Evolutionary conservation across 2,888 invertebrate species (phyloP).

Genomic region (Ornithoptera alexandrae): DNA sequence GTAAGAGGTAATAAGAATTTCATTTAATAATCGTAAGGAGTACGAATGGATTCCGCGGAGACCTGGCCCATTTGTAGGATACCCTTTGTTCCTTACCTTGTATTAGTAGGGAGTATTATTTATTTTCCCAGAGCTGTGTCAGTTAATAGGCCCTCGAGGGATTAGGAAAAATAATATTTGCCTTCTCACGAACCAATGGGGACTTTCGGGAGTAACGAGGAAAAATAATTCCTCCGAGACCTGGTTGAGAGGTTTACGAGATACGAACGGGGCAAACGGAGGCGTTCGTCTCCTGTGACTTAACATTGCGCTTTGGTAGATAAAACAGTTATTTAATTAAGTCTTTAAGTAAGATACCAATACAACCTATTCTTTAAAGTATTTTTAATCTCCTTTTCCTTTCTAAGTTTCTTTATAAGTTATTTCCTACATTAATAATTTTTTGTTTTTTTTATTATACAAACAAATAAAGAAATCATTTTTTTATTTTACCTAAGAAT

Average conservation of each 20-base stretch:
- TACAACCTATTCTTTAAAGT: too few relatives aligned
- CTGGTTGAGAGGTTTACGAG: conserved; percentile 28
- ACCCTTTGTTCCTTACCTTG: conserved; percentile 13
- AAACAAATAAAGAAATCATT: too few relatives aligned
- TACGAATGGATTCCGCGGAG: conserved; percentile 9
- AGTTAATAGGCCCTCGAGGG: conserved; percentile 27
- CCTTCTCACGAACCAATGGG: conserved; percentile 27
- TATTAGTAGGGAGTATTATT: conserved; percentile 28
- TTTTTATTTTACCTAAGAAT: too few relatives aligned
- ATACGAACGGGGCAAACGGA: conserved; percentile 17
- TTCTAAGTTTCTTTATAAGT: neutral
- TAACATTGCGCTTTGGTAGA: conserved; percentile 12
- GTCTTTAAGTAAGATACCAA: too few relatives aligned
- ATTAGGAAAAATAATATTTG: conserved; percentile 27
- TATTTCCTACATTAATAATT: too few relatives aligned
- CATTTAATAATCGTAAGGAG: neutral
- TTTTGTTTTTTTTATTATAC: too few relatives aligned
- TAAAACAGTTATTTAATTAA: conserved; percentile 5
- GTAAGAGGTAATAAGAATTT: too few relatives aligned
- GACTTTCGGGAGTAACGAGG: conserved; percentile 25
- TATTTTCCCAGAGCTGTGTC: conserved; percentile 24
- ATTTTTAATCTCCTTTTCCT: neutral
- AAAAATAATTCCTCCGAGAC: conserved; percentile 31
- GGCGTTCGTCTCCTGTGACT: conserved; percentile 6
- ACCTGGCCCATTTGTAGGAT: conserved; percentile 3